These are phyloP conservation scores for Pteronotus mesoamericanus DNA, from an alignment of 2,797 vertebrate species.

Conservation along the genomic window DNA sequence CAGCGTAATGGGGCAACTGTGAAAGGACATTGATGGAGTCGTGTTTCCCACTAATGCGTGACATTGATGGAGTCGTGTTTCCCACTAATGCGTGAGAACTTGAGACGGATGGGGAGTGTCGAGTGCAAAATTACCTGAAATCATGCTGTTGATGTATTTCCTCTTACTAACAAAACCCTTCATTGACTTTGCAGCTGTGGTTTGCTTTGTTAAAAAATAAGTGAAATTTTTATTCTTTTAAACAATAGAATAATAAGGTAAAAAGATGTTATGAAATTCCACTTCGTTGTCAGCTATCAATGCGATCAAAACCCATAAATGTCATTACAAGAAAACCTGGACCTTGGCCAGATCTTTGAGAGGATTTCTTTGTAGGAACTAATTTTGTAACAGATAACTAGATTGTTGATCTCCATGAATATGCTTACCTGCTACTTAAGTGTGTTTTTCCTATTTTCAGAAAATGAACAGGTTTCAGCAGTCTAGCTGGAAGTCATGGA, in stretches of 20 bases:
- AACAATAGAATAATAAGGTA: slow-evolving; percentile 1
- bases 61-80: not conserved
- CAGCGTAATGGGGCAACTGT: not conserved
- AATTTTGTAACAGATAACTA: slow-evolving; percentile 49
- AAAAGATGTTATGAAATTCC: not conserved
- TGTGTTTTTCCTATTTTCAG: slow-evolving; percentile 82
- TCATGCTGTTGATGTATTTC: not conserved
- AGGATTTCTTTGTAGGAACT: slow-evolving; percentile 42
- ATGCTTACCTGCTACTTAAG: not conserved
- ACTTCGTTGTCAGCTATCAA: not conserved
- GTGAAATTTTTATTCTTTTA: not conserved
- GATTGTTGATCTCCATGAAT: not conserved
- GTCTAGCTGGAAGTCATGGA: slow-evolving; percentile 82
- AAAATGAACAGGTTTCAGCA: slow-evolving; percentile 94
- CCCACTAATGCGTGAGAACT: not conserved
- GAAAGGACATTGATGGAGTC: not conserved
- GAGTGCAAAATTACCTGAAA: not conserved
- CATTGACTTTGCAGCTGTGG: slow-evolving; percentile 19
- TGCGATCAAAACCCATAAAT: not conserved
- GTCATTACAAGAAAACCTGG: not conserved
- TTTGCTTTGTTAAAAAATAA: slow-evolving; percentile 22
- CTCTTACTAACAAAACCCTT: slow-evolving; percentile 38
- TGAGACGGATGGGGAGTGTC: not conserved
- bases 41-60: no score
- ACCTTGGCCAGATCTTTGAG: not conserved